Evolutionary conservation across 2,888 invertebrate species (phyloP).

Genomic region (Platynereis dumerilii): DNA sequence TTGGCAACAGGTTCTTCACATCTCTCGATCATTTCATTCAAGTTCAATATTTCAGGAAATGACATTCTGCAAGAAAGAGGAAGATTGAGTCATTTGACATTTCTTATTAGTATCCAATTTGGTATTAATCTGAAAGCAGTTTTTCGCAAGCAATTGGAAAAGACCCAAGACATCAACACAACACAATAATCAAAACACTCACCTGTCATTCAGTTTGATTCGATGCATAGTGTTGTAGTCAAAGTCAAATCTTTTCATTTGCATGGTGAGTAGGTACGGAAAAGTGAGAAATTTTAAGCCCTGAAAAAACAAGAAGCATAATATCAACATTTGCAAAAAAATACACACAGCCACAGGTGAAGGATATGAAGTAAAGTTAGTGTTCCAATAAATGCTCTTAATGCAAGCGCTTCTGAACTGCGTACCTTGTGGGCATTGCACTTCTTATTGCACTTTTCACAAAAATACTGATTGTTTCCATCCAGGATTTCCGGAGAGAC

Average conservation of each 20-base stretch:
- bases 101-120: not conserved
- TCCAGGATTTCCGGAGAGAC: slow-evolving; percentile 84
- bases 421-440: slow-evolving; percentile 82
- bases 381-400: no score
- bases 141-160: no score
- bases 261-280: slow-evolving; percentile 84
- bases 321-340: slow-evolving; percentile 2
- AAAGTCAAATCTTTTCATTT: slow-evolving; percentile 88
- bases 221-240: slow-evolving; percentile 83
- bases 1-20: no score
- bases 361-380: no score
- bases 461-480: slow-evolving; percentile 85
- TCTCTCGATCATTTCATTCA: slow-evolving; percentile 75
- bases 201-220: slow-evolving; percentile 81
- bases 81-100: not conserved
- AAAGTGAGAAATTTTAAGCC: slow-evolving; percentile 85
- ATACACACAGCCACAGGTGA: no score
- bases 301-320: slow-evolving; percentile 10
- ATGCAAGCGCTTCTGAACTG: no score
- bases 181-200: slow-evolving; percentile 3
- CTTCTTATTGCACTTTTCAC: slow-evolving; percentile 84
- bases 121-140: not conserved
- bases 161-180: no score
- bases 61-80: slow-evolving; percentile 71
- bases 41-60: slow-evolving; percentile 79